Evolutionary conservation across 2,113 vertebrate species (phyloP), one percentile per base, ranked within the genome.

Genomic region (Leuciscus idus): DNA sequence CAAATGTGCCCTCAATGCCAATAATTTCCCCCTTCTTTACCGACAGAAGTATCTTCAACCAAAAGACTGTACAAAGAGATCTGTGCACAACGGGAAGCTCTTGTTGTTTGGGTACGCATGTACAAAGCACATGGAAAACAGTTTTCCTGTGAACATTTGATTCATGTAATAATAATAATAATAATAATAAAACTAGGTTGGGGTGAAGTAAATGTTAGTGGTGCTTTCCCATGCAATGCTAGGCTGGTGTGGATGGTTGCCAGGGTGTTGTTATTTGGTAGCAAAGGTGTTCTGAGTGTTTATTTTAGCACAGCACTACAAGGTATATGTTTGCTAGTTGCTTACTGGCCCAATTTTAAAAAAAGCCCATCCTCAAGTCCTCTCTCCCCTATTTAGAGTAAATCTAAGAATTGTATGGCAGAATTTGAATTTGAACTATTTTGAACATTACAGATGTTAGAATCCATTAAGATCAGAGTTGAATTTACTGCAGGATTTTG

Each of bases 1-100:
- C 85, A 85, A 87, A 89, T 77, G 50, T 79, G 85, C 79, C 83
- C 88, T 85, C 80, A 61, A 75, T 81, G 83, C 79, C 83, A 78
- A 87, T 85, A 87, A 87, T 78, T 80, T 87, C 70, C 43, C 73
- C 21, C 78, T 85, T 79, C 46, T 70, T 70, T 55, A 70, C 28
- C 30, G 46, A 83, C 62, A 52, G 11, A 43, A 55, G 19, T 6
- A 26, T 66, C 33, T 66, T 43, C 7, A 19, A 70, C 43, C 26
- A 52, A 62, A 82, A 68, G 9, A 82, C 4, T 68, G 17, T 68
- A 12, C 19, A 82, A 39, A 50, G 43, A 68, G 26, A 23, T 30
- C 26, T 70, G 62, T 77, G 50, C 46, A 46, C 17, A 30, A 50
- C 10, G 10, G 39, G 26, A 43, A 70, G 46, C 43, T 52, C 28